Base-by-base conservation (phyloP, 2,797 vertebrate genomes). In the Nannoperca obscura region DNA sequence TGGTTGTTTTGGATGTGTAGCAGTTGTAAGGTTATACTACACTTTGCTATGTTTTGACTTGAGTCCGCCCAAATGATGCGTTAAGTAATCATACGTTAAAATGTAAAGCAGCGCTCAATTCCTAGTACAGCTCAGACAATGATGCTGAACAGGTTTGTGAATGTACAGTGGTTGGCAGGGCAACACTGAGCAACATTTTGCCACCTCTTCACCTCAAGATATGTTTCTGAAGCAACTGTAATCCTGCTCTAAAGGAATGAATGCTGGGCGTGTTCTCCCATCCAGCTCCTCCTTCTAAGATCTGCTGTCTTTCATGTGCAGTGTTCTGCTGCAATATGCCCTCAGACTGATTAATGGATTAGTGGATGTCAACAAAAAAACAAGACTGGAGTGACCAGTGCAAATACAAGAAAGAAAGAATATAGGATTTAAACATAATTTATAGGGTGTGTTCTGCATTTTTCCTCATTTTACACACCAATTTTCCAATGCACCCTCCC, bases 381-480 rank as follows among this genome's bases (percentile, higher is more conserved):
- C 32, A 60, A 38, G n/a, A 50, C 2, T 38, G 10, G 15, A 42
- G 42, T 36, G 17, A 20, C n/a, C 2, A 27, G 1, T 55, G 20
- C n/a, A 59, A 55, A 57, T 36, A 44, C n/a, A 65, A 53, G 66
- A 59, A 70, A 49, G 3, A 49, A 20, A 27, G 11, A 19, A 54
- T 30, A 13, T 11, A 1, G 4, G 2, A 19, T 32, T 40, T 22
- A 40, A 63, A 27, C 17, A 20, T 10, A 30, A 11, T 38, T 38
- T 11, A 38, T 38, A 38, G 36, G 10, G 36, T 38, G 36, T 11
- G 36, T 38, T 9, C 36, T 38, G 36, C 36, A 2, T 2, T 9
- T 10, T 38, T 10, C 36, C 36, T 2, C 36, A 38, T 38, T 38
- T 38, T 38, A 38, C 36, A 38, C 36, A 38, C 2, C 24, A 27